Evolutionary conservation across 2,113 vertebrate species (phyloP), one percentile per base, ranked within the genome.

Genomic region (Galemys pyrenaicus): DNA sequence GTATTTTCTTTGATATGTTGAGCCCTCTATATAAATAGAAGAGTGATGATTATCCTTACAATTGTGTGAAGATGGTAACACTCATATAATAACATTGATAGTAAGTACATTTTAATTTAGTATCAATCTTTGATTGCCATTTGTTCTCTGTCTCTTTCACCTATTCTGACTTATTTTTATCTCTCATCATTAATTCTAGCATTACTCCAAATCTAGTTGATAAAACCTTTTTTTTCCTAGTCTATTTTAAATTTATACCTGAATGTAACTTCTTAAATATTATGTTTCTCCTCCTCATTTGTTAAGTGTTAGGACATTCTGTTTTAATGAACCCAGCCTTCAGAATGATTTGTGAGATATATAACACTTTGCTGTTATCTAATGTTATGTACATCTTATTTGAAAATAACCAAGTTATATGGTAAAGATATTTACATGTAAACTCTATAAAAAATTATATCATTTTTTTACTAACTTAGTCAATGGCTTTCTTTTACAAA

Each of bases 391-490:
- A 3, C 0, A 56, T 88, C 56, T 20, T 0, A 8, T 0, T 75
- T 90, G 39, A 89, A 94, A 87, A 56, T 74, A 58, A 49, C 46
- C 83, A 94, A 46, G 28, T 74, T 96, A n/a, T 96, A 58, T 2
- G 85, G 16, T 62, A 78, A 86, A 58, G 81, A 94, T 84, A 82
- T 96, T 96, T 96, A 79, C 64, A 82, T 85, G 16, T 89, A 67
- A 96, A 26, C 56, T 82, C 2, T 92, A 58, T 95, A 97, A 96
- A 97, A 95, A 95, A 95, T 96, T 95, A 32, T 85, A 74, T 39
- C 51, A 16, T 71, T 44, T 89, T 44, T 89, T 70, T 86, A 24
- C 39, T 95, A 92, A 92, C 32, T 86, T 1, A 73, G 51, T 8
- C 56, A 6, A 12, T 96, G 90, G 64, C 70, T 95, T 80, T 73